A percentile compares a stretch with the other conserved stretches of the same genome.
Conservation (phyloP, 1,140 invertebrate genomes). For the Ceratina australensis region DNA sequence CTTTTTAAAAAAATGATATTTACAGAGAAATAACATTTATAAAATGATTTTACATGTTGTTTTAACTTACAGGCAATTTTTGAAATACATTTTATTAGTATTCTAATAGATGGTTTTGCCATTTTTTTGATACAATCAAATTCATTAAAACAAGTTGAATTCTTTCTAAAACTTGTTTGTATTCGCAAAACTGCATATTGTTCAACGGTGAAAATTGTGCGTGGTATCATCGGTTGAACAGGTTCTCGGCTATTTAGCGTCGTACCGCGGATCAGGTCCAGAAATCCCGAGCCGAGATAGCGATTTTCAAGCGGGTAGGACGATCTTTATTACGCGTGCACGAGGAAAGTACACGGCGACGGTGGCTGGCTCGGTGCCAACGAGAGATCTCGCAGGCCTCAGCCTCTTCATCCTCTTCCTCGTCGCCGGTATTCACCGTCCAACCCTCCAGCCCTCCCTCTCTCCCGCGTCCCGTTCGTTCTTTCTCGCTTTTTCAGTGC, state of each 20-base stretch:
- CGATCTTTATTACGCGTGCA: constrained; percentile 56
- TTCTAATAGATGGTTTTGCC: too few relatives aligned
- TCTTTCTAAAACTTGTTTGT: too few relatives aligned
- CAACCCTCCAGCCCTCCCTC: background rate
- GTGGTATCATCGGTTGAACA: background rate
- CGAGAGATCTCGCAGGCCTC: constrained; percentile 48
- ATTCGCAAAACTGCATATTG: too few relatives aligned
- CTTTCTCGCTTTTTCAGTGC: constrained; percentile 1
- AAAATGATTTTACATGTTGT: too few relatives aligned
- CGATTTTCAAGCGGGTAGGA: constrained; percentile 43
- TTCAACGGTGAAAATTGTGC: background rate
- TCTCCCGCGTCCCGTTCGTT: background rate
- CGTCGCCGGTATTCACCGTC: constrained; percentile 40
- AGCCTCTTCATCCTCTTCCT: constrained; percentile 46
- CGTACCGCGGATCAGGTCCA: constrained; percentile 1
- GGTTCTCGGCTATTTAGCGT: background rate
- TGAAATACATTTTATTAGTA: too few relatives aligned
- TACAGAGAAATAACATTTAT: too few relatives aligned
- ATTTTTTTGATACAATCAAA: too few relatives aligned
- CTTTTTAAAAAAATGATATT: too few relatives aligned
- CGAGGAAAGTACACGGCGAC: constrained; percentile 51
- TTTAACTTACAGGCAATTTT: too few relatives aligned
- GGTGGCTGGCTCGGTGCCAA: constrained; percentile 50
- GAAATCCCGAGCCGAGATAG: constrained; percentile 22
- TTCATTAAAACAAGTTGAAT: too few relatives aligned